Percentiles rank a stretch among this genome's conserved stretches.
These are phyloP conservation scores for Drosophila pachea DNA, from an alignment of 1,140 invertebrate species.

Conservation along the genomic window DNA sequence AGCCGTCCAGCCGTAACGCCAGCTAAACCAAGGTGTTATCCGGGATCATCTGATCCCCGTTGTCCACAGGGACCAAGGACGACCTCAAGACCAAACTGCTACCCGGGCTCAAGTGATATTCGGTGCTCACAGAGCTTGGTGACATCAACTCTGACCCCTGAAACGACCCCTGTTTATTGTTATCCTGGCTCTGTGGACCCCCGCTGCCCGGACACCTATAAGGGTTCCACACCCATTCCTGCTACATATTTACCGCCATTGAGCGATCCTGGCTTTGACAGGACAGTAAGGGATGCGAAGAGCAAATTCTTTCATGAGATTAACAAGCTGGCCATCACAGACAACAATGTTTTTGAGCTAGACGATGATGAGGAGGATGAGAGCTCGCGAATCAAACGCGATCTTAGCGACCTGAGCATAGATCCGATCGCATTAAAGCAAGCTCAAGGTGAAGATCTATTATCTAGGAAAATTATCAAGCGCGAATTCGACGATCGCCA, in stretches of 20 bases:
- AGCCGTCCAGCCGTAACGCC: slow-evolving; percentile 40
- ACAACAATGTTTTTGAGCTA: slow-evolving; percentile 68
- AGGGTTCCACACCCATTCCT: slow-evolving; percentile 80
- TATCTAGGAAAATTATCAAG: slow-evolving; percentile 65
- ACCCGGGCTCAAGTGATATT: slow-evolving; percentile 52
- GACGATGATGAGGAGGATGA: slow-evolving; percentile 57
- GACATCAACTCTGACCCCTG: slow-evolving; percentile 36
- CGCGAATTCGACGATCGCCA: slow-evolving; percentile 53
- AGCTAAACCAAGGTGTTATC: slow-evolving; percentile 78
- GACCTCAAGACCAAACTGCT: slow-evolving; percentile 49
- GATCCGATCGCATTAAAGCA: slow-evolving; percentile 7
- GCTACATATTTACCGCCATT: slow-evolving; percentile 81
- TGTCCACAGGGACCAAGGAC: slow-evolving; percentile 65
- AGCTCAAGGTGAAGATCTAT: slow-evolving; percentile 46
- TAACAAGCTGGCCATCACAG: slow-evolving; percentile 56
- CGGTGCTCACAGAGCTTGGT: slow-evolving; percentile 25
- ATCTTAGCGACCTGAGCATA: slow-evolving; percentile 28
- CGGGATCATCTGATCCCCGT: slow-evolving; percentile 79
- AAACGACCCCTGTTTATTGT: slow-evolving; percentile 79
- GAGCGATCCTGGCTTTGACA: slow-evolving; percentile 60
- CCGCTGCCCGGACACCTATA: slow-evolving; percentile 80
- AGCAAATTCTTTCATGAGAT: slow-evolving; percentile 63
- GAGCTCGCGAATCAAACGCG: slow-evolving; percentile 46
- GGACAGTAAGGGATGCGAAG: slow-evolving; percentile 62
- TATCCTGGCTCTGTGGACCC: slow-evolving; percentile 82